These are phyloP conservation scores for Psittacus erithacus DNA, from an alignment of 2,113 vertebrate species.

Conservation along the genomic window DNA sequence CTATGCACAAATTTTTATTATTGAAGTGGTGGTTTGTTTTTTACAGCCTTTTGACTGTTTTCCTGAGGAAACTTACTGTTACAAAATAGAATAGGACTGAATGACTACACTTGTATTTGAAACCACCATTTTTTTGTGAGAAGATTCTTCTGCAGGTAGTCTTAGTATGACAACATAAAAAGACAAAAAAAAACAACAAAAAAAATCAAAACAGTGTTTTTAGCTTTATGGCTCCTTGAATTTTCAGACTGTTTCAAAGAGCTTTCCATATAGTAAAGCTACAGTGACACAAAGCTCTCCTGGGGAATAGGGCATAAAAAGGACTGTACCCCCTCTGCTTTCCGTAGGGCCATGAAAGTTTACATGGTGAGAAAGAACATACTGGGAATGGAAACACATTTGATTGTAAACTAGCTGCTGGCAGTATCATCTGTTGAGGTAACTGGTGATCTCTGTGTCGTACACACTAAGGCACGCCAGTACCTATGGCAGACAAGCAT, in stretches of 20 bases:
- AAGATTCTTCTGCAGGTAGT: constrained; percentile 7
- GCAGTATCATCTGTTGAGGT: neutral
- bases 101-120: constrained; percentile 28
- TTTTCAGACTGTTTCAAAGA: constrained; percentile 58
- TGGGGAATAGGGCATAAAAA: constrained; percentile 9
- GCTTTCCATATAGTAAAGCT: constrained; percentile 23
- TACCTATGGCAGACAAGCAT: neutral
- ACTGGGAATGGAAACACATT: constrained; percentile 3
- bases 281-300: constrained; percentile 30
- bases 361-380: constrained; percentile 26
- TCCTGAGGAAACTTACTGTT: constrained; percentile 57
- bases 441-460: neutral
- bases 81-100: constrained; percentile 30
- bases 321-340: constrained; percentile 27
- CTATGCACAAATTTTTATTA: constrained; percentile 67
- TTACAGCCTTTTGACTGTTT: constrained; percentile 49
- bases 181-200: neutral
- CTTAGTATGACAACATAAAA: neutral
- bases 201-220: neutral
- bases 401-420: constrained; percentile 12
- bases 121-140: constrained; percentile 53
- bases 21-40: constrained; percentile 48
- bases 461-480: neutral
- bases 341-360: constrained; percentile 6
- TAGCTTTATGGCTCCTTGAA: constrained; percentile 62